A percentile compares a stretch with the other conserved stretches of the same genome.
Conservation (phyloP, 2,113 vertebrate species). For the Vireo altiloquus region DNA sequence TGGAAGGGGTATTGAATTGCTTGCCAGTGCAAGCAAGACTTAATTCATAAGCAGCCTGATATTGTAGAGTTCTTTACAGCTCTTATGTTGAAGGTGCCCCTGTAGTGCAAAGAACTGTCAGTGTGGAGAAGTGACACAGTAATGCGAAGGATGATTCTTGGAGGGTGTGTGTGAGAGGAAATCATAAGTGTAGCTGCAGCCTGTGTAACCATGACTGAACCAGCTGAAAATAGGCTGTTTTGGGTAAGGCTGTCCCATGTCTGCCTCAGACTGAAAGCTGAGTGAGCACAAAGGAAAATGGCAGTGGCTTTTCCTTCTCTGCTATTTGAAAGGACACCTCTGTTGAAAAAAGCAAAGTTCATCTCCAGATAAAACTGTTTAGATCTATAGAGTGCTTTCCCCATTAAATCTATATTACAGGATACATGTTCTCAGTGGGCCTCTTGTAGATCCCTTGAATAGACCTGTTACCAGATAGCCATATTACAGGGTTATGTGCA, state of each 20-base stretch:
- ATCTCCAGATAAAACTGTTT: not conserved
- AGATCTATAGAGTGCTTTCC: not conserved
- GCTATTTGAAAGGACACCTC: not conserved
- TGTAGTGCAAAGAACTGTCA: not conserved
- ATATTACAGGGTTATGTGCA: not conserved
- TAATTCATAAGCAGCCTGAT: not conserved
- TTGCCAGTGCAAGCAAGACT: not conserved
- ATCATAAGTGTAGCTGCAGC: not conserved
- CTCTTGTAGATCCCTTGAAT: not conserved
- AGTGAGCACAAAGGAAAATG: not conserved
- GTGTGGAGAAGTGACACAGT: not conserved
- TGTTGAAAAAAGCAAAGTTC: not conserved
- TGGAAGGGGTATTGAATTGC: not conserved
- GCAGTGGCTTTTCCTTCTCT: not conserved
- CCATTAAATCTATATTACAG: not conserved
- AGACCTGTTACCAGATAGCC: not conserved
- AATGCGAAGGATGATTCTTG: not conserved
- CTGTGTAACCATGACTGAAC: not conserved
- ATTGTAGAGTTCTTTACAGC: not conserved
- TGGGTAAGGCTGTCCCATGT: not conserved
- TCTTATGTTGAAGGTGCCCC: not conserved
- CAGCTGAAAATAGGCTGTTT: not conserved
- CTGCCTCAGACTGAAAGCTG: not conserved
- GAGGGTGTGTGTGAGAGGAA: not conserved
- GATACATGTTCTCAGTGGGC: not conserved